Evolutionary conservation across 2,888 invertebrate genomes (phyloP), one percentile per base, ranked within the genome.

Genomic region (Apotomis betuletana): DNA sequence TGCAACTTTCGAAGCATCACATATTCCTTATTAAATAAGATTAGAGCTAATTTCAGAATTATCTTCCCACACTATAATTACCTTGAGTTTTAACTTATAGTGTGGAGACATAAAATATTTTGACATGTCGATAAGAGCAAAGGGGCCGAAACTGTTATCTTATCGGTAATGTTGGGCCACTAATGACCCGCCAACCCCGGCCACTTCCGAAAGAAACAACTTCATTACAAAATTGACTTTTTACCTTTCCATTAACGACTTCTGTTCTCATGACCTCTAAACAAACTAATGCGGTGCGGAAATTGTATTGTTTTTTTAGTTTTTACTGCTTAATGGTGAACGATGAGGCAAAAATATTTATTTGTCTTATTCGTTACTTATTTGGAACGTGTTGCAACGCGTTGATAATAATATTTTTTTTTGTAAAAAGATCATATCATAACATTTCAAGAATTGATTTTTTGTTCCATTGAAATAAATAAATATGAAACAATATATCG

Each of bases 21-120:
- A 54, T 41, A 54, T 13, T 4, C 15, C 12, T 44, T 44, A 58
- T 44, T 49, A 51, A 58, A 57, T 41, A 59, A 58, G 54, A 67
- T 62, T 63, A 68, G 15, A 57, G 41, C 38, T 12, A 57, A 62
- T 67, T 70, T 59, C 44, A 57, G 54, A 36, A 62, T 57, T 51
- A 57, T 52, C 76, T 78, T 78, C 78, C 77, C 79, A 79, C 79
- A 78, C 77, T 77, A 84, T 85, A 83, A 84, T 85, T 83, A 83
- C 81, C 77, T 77, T 70, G 64, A 77, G 75, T 81, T 80, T 80
- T 80, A 81, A 77, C 75, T 76, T 80, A 81, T 87, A 88, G 86
- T 85, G 86, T 79, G 71, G 85, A 80, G 85, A 89, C 89, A 88
- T 91, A 90, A 92, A 91, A 90, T 91, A 91, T 91, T 92, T 90